A percentile compares a stretch with the other conserved stretches of the same genome.
phyloP scores from a whole-genome alignment of 2,797 vertebrate species.

The Mallotus villosus region DNA sequence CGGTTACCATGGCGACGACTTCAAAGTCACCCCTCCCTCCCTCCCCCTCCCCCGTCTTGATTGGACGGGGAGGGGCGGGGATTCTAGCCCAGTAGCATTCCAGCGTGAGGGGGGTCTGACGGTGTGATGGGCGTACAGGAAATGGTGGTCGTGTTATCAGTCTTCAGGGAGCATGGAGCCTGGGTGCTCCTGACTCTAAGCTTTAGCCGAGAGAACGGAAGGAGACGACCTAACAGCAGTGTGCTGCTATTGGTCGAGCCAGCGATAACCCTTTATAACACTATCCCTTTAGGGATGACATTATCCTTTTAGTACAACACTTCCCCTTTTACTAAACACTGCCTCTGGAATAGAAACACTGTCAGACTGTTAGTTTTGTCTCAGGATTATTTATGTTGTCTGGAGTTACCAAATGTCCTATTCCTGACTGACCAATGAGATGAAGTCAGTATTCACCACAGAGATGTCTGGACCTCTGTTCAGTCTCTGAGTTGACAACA shows the following conservation, averaged over 20 bases:
- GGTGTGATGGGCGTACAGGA: background rate
- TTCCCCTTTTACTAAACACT: background rate
- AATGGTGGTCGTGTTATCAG: background rate
- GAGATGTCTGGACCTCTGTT: background rate
- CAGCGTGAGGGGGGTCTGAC: background rate
- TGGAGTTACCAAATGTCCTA: background rate
- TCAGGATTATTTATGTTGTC: background rate
- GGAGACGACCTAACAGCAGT: background rate
- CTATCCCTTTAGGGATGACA: background rate
- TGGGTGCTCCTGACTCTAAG: no score
- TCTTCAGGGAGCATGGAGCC: background rate
- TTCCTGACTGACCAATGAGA: background rate
- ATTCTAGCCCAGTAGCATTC: background rate
- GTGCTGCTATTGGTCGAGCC: background rate
- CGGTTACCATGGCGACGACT: slow-evolving; percentile 44
- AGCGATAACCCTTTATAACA: background rate
- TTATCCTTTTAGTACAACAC: background rate
- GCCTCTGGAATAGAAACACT: background rate
- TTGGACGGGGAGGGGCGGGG: background rate
- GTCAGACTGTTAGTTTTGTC: background rate
- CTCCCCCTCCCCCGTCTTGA: background rate
- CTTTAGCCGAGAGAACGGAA: no score
- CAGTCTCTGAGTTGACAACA: background rate
- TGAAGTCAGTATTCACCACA: background rate
- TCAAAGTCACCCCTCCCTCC: background rate